Evolutionary conservation across 2,113 vertebrate genomes (phyloP), one percentile per base, ranked within the genome.

Genomic region (Solea senegalensis): DNA sequence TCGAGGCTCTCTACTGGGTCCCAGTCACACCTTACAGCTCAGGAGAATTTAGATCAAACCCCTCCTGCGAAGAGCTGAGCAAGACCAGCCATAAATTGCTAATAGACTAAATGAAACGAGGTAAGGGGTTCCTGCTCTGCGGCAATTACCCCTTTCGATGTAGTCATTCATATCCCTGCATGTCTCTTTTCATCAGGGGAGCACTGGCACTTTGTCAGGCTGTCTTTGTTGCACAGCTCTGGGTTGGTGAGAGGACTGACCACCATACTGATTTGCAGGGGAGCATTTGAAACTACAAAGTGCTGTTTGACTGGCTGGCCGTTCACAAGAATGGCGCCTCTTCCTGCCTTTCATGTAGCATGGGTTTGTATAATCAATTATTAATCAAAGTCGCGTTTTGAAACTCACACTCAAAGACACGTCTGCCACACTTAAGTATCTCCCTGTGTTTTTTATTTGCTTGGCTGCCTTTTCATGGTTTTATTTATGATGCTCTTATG

Each of bases 381-480:
- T 98, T 97, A 94, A 99, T 99, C 98, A 99, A 98, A 98, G 97
- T 95, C 87, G 82, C 80, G 92, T 93, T 94, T 97, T 96, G 95
- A 95, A 91, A 95, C 92, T 95, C 89, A 92, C 96, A 95, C 94
- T 94, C 96, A 96, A 97, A 95, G 96, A 95, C 87, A 91, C 80
- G 90, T 94, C 91, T 87, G 86, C 82, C 77, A 81, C 89, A 91
- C 92, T 95, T 95, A 94, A 90, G 85, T 76, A 63, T 78, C 85
- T 83, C 63, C 77, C 77, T 92, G 92, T 92, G 89, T 94, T 87
- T 88, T 81, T 66, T 88, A 81, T 90, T 95, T 92, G 90, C 85
- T 85, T 82, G 68, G 72, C 61, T 46, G 69, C 87, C 82, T 91
- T 91, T 85, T 86, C 82, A 89, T 78, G 82, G 54, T 72, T 76